Conservation (phyloP, 2,888 invertebrate species). For the Sipunculus nudus region DNA sequence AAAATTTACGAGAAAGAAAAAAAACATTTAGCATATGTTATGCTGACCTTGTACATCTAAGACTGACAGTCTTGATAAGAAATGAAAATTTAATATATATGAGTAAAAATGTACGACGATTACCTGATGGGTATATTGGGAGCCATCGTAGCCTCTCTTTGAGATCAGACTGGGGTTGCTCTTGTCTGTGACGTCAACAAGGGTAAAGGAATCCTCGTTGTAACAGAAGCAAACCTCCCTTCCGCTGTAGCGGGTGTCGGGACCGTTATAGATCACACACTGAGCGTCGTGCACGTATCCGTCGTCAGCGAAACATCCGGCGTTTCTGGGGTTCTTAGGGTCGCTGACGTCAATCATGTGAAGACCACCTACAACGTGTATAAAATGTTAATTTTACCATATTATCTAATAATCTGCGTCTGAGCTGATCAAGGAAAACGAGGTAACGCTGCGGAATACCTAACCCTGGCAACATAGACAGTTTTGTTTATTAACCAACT, state of each 20-base stretch:
- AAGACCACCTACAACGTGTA: conserved; percentile 21
- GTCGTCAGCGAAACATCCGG: conserved; percentile 9
- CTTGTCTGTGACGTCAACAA: conserved; percentile 15
- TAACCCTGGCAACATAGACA: too few relatives aligned
- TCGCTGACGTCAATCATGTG: conserved; percentile 23
- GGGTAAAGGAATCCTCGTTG: conserved; percentile 20
- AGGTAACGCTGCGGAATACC: too few relatives aligned
- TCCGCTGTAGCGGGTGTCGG: conserved; percentile 5
- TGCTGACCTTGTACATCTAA: background rate
- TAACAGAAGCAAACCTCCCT: background rate
- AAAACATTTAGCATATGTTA: too few relatives aligned
- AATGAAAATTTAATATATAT: too few relatives aligned
- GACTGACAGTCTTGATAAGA: too few relatives aligned
- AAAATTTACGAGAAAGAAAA: too few relatives aligned
- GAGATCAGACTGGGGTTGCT: background rate
- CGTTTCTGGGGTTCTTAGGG: conserved; percentile 10
- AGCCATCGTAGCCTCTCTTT: conserved; percentile 3
- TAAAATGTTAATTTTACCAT: too few relatives aligned
- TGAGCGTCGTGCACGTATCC: conserved; percentile 13
- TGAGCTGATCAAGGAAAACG: too few relatives aligned
- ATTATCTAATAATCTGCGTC: too few relatives aligned
- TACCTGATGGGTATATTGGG: conserved; percentile 16
- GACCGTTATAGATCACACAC: conserved; percentile 8
- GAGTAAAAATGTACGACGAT: too few relatives aligned
- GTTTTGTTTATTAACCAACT: too few relatives aligned